These are phyloP conservation scores for Zenarchopterus dispar DNA, from an alignment of 2,797 vertebrate species.

Conservation along the genomic window DNA sequence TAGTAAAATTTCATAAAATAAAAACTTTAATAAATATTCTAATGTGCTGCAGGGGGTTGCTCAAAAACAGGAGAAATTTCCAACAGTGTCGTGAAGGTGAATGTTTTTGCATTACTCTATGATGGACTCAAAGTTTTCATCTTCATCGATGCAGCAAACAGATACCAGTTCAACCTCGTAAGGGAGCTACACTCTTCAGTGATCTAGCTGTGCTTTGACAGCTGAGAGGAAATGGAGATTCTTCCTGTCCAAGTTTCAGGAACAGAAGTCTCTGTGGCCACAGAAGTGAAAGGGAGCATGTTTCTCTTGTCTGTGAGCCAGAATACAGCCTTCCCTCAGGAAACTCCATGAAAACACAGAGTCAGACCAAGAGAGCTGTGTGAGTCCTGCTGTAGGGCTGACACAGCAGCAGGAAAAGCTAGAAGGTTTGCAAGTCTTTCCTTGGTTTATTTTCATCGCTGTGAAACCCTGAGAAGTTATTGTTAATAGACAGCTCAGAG, in stretches of 20 bases:
- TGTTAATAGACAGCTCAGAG: conserved; percentile 38
- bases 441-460: conserved; percentile 58
- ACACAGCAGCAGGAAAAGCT: conserved; percentile 56
- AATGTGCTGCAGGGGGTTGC: too few relatives aligned
- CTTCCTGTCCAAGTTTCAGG: conserved; percentile 59
- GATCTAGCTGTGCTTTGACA: conserved; percentile 47
- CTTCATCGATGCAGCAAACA: conserved; percentile 34
- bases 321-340: conserved; percentile 59
- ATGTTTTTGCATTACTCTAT: neutral
- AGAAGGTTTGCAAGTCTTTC: conserved; percentile 49
- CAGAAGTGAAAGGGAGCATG: conserved; percentile 43
- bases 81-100: too few relatives aligned
- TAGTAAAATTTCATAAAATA: too few relatives aligned
- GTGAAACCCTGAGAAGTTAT: conserved; percentile 33
- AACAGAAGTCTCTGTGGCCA: conserved; percentile 36
- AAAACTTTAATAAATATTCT: too few relatives aligned
- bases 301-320: conserved; percentile 68
- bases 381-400: conserved; percentile 38
- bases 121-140: neutral
- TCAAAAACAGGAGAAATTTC: too few relatives aligned
- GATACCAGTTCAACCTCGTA: conserved; percentile 12
- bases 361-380: conserved; percentile 59
- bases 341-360: conserved; percentile 69
- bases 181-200: conserved; percentile 37
- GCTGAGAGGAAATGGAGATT: conserved; percentile 70